Base-by-base conservation (phyloP, 2,797 vertebrate genomes). In the Emydoidea blandingii region DNA sequence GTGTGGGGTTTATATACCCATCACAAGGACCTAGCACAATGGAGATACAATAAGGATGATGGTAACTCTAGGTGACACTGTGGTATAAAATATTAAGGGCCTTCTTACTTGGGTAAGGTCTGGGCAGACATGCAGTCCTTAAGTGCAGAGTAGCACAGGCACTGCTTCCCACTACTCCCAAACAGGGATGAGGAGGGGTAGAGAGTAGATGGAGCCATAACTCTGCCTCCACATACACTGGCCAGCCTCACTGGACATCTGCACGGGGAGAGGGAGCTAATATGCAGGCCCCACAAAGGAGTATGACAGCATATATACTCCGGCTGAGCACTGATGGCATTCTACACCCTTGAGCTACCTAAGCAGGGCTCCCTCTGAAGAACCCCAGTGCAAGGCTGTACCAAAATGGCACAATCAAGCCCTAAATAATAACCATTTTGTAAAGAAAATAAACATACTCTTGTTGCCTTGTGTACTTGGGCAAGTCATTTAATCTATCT, bases 291-390 rank as follows among this genome's bases (percentile, higher is more conserved):
- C 59, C 5, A 62, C 85, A 62, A 68, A 91, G 74, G 49, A 2
- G 52, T 47, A 52, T 31, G 44, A 80, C 16, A 44, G 23, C 2
- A 44, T 0, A 14, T 56, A 56, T 78, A 34, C 72, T 65, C 9
- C 41, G 74, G 14, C 8, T 65, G 62, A 19, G 2, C n/a, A 85
- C 31, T 90, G 8, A 31, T 88, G 68, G 1, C 8, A 25, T 81
- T 86, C 11, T 74, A 3, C 16, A 19, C 1, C 1, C 19, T 76
- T 21, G 4, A 54, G 74, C 8, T 0, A 0, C n/a, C 15, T 37
- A 5, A 19, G 18, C 65, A 68, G 34, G 9, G 1, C 2, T 21
- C 83, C 6, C 76, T 68, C 29, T 81, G 7, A 6, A 79, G 79
- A 37, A 47, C 19, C 1, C 1, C 18, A 2, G 15, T 31, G 31